phyloP scores from a whole-genome alignment of 1,140 invertebrate genomes.

The Cydia strobilella region DNA sequence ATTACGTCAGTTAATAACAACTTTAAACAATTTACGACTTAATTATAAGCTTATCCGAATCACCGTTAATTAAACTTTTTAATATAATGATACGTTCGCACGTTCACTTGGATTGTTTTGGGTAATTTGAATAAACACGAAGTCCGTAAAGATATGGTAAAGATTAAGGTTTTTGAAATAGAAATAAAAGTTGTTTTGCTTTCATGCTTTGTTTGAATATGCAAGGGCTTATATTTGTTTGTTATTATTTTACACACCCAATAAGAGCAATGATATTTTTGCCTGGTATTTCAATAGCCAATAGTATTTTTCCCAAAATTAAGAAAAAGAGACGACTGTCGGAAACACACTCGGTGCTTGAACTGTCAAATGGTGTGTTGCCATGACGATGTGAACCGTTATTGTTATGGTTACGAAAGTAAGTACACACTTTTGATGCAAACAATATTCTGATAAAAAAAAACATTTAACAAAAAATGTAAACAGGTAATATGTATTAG shows the following conservation, averaged over 20 bases:
- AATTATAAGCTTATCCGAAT: constrained; percentile 12
- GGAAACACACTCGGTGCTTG: constrained; percentile 29
- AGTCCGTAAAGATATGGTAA: constrained; percentile 13
- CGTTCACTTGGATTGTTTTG: constrained; percentile 27
- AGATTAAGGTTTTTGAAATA: constrained; percentile 37
- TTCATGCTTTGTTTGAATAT: constrained; percentile 2
- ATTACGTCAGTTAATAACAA: constrained; percentile 55
- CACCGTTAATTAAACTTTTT: constrained; percentile 20
- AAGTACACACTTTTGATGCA: background rate
- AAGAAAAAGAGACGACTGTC: background rate
- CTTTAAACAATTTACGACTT: constrained; percentile 35
- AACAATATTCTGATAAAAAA: background rate
- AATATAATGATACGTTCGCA: constrained; percentile 15
- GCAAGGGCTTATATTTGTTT: constrained; percentile 23
- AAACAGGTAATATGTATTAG: too few species aligned
- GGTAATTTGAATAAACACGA: constrained; percentile 23
- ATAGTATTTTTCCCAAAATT: background rate
- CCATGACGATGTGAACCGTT: constrained; percentile 39
- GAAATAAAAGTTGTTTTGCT: constrained; percentile 27
- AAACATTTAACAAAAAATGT: background rate
- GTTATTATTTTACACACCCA: background rate
- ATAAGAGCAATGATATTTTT: background rate
- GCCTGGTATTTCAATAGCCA: background rate
- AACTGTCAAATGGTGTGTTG: constrained; percentile 44
- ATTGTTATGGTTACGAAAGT: constrained; percentile 19